These are phyloP conservation scores for Griposia aprilina DNA, from an alignment of 2,888 invertebrate species.

Conservation along the genomic window DNA sequence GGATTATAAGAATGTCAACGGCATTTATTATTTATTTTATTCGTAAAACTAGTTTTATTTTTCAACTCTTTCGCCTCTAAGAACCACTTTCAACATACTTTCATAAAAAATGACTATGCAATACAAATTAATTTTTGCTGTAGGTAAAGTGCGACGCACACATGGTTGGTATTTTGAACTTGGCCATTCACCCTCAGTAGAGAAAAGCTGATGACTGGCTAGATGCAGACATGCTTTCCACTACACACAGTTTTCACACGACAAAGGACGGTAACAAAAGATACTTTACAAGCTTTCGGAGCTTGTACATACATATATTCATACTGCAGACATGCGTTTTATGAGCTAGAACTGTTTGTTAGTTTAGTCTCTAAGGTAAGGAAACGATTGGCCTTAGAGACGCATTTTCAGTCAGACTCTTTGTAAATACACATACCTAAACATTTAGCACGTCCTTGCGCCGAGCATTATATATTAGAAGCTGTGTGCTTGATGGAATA, in stretches of 20 bases:
- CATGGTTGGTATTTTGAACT: neutral
- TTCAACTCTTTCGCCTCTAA: too few species aligned
- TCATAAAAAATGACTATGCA: neutral
- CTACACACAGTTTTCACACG: conserved; percentile 24
- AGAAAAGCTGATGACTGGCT: conserved; percentile 4
- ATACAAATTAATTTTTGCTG: neutral
- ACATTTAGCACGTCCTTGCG: neutral
- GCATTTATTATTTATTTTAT: too few species aligned
- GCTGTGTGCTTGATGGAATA: neutral
- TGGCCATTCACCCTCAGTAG: neutral
- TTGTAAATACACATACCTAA: too few species aligned
- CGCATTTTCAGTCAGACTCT: too few species aligned
- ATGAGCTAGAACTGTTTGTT: conserved; percentile 3
- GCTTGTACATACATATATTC: neutral
- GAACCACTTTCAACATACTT: neutral
- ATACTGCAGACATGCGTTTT: neutral
- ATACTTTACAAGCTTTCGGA: conserved; percentile 34
- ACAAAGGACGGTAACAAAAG: conserved; percentile 27
- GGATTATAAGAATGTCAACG: too few species aligned
- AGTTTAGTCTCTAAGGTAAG: neutral
- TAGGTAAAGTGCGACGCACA: neutral
- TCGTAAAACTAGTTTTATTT: too few species aligned
- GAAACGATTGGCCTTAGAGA: too few species aligned
- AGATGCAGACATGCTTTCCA: conserved; percentile 12
- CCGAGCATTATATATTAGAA: neutral